Evolutionary conservation across 2,113 vertebrate genomes (phyloP).

Genomic region (Clinocottus analis): DNA sequence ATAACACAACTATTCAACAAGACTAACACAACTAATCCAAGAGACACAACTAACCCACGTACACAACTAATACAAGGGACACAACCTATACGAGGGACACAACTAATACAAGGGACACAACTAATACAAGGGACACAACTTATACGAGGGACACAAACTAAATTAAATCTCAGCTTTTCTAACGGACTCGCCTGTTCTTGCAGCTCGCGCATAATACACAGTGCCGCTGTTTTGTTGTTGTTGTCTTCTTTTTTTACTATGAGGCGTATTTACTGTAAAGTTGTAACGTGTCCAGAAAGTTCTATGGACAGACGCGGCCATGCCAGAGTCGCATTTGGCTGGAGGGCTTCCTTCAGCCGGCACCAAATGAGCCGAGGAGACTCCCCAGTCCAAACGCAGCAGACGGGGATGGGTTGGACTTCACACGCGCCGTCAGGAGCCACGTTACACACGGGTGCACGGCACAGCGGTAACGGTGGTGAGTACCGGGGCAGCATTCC

Average conservation of each 20-base stretch:
- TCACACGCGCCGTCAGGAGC: not conserved
- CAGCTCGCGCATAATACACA: not conserved
- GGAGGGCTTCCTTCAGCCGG: not conserved
- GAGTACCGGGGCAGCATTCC: not conserved
- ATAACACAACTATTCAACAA: no score
- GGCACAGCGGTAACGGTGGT: not conserved
- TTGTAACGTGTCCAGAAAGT: not conserved
- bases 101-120: no score
- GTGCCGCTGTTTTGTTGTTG: not conserved
- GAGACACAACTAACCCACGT: no score
- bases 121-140: no score
- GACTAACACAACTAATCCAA: no score
- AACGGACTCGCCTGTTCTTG: not conserved
- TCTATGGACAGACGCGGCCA: not conserved
- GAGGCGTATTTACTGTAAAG: not conserved
- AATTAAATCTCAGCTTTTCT: not conserved
- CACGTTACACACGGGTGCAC: no score
- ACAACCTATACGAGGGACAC: no score
- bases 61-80: no score
- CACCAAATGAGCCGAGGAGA: not conserved
- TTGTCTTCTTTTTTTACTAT: not conserved
- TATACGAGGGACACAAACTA: not conserved
- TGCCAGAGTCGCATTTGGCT: not conserved
- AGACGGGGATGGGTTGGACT: not conserved
- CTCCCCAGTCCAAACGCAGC: not conserved